phyloP scores from a whole-genome alignment of 2,888 invertebrate species.

The Microctonus hyperodae region DNA sequence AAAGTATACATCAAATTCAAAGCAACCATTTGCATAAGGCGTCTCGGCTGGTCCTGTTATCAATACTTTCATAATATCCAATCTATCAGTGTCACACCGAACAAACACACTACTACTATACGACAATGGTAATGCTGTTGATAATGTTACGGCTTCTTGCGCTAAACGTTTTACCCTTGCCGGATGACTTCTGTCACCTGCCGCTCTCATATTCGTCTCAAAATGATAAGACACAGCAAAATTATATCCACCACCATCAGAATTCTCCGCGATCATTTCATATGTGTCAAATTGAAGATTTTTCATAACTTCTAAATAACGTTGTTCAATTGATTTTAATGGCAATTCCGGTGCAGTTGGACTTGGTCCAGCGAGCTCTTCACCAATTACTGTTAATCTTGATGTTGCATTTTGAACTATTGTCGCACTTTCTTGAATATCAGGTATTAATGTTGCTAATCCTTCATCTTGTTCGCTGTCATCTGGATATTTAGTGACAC shows the following conservation, averaged over 20 bases:
- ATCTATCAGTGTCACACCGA: slow-evolving; percentile 89
- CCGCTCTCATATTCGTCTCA: slow-evolving; percentile 84
- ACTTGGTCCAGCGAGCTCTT: slow-evolving; percentile 59
- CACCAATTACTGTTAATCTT: slow-evolving; percentile 47
- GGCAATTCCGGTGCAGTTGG: slow-evolving; percentile 64
- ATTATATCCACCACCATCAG: slow-evolving; percentile 75
- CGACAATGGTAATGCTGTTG: slow-evolving; percentile 89
- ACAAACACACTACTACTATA: slow-evolving; percentile 95
- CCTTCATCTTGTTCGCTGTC: slow-evolving; percentile 90
- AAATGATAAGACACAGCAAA: slow-evolving; percentile 91
- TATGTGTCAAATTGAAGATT: slow-evolving; percentile 90
- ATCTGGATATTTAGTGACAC: slow-evolving; percentile 60
- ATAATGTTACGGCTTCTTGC: slow-evolving; percentile 93
- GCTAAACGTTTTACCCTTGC: slow-evolving; percentile 89
- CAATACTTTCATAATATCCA: slow-evolving; percentile 95
- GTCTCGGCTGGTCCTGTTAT: slow-evolving; percentile 93
- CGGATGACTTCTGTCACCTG: slow-evolving; percentile 86
- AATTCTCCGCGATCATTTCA: slow-evolving; percentile 88
- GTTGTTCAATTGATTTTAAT: slow-evolving; percentile 72
- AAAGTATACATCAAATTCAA: slow-evolving; percentile 90
- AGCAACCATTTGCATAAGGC: slow-evolving; percentile 91
- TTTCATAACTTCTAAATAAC: slow-evolving; percentile 88
- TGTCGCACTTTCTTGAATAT: slow-evolving; percentile 79
- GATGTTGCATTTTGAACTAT: slow-evolving; percentile 65
- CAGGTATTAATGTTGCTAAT: slow-evolving; percentile 85